Conservation (phyloP, 1,140 invertebrate genomes). For the Drosophila mayri region DNA sequence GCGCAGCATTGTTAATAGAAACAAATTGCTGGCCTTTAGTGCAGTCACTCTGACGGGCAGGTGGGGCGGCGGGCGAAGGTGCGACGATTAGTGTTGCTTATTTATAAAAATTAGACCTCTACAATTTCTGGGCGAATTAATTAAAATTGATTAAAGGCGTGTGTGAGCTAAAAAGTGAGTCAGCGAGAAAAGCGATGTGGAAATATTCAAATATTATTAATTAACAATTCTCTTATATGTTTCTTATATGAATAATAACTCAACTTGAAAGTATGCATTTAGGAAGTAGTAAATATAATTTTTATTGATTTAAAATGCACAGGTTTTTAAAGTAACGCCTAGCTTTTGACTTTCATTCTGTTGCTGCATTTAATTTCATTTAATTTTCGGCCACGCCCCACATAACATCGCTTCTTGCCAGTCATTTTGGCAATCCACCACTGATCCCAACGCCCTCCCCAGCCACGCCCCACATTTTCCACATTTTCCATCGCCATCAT, state of each 20-base stretch:
- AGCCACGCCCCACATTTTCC: conserved; percentile 5
- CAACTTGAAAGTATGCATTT: neutral
- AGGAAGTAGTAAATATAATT: neutral
- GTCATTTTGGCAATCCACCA: conserved; percentile 76
- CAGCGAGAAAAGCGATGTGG: no score
- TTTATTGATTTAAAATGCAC: neutral
- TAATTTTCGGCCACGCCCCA: conserved; percentile 72
- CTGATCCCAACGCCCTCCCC: conserved; percentile 18
- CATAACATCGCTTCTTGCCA: conserved; percentile 70
- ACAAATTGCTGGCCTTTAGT: conserved; percentile 72
- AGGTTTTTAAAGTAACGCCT: no score
- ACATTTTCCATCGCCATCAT: conserved; percentile 34
- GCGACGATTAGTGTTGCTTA: conserved; percentile 75
- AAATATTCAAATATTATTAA: neutral
- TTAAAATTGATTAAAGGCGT: conserved; percentile 73
- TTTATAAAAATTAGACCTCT: conserved; percentile 74
- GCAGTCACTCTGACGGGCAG: conserved; percentile 5
- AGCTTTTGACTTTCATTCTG: conserved; percentile 24
- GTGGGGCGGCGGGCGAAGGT: conserved; percentile 9
- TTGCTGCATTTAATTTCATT: conserved; percentile 79
- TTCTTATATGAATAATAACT: neutral
- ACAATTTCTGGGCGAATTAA: conserved; percentile 63
- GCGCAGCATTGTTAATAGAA: conserved; percentile 81
- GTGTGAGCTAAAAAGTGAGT: neutral
- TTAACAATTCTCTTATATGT: neutral